Evolutionary conservation across 2,113 vertebrate genomes (phyloP), one percentile per base, ranked within the genome.

Genomic region (Prionailurus viverrinus): DNA sequence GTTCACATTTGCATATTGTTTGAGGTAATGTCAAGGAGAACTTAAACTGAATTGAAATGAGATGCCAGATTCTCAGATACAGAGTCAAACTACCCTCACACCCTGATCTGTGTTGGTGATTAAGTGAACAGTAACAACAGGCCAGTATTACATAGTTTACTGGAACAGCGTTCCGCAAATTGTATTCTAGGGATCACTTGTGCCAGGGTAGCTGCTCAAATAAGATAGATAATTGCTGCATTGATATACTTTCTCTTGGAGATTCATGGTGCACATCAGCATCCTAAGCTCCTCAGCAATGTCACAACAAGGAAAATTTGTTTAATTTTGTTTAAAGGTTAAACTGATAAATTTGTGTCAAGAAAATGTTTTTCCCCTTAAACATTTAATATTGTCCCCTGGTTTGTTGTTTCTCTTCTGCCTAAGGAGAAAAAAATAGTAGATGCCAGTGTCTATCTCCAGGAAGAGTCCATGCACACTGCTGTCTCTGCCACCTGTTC

Each of bases 271-370:
- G 3, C 4, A 36, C 8, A n/a, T 13, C 4, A 19, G 25, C 51
- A 68, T 91, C 39, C 84, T 73, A 90, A 73, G 7, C 18, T 58
- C 45, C 55, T 79, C 74, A 85, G 18, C 19, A 74, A 88, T 66
- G 6, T 39, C 31, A 95, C 13, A 76, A 9, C 21, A 93, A 89
- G 48, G 69, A 63, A 45, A 81, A 29, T 53, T 33, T 45, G 25
- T 53, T 88, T 66, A 79, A 29, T 66, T 93, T 73, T 86, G 65
- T 58, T 95, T 69, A 51, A 66, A 66, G 80, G 2, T 93, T 73
- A 96, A 95, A 78, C 11, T 31, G 63, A 93, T 21, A 93, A 61
- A 94, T 69, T 41, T 69, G 76, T 90, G 58, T 58, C 9, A 39
- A 65, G 31, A 55, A 25, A 89, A 74, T 8, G 27, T 84, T 71